phyloP scores from a whole-genome alignment of 1,140 invertebrate species.

The Gerris buenoi region DNA sequence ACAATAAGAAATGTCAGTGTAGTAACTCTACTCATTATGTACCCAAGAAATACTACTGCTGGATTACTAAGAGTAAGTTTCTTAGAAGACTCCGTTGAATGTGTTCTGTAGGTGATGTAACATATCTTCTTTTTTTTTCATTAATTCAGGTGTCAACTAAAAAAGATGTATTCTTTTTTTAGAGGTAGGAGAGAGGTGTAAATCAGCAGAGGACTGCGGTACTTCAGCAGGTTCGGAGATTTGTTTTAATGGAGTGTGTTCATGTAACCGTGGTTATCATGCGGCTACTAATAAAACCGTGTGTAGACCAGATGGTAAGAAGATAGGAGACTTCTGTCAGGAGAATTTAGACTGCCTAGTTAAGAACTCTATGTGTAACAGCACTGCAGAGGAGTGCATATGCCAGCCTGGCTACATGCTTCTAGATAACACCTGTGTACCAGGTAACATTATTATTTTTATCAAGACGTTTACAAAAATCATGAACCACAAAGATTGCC shows the following conservation, averaged over 20 bases:
- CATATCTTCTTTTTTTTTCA: too few relatives aligned
- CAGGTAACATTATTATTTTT: not conserved
- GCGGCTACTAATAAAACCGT: not conserved
- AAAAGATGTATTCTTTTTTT: too few relatives aligned
- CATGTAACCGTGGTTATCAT: not conserved
- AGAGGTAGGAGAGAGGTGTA: not conserved
- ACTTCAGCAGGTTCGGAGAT: not conserved
- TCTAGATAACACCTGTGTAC: not conserved
- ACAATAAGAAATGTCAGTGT: constrained; percentile 20
- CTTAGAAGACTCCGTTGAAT: too few relatives aligned
- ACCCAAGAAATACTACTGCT: constrained; percentile 23
- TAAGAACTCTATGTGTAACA: not conserved
- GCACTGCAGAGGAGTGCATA: not conserved
- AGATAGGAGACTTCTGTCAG: not conserved
- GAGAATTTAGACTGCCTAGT: not conserved
- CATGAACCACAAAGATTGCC: too few relatives aligned
- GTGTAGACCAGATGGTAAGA: not conserved
- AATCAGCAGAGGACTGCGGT: not conserved
- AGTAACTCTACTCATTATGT: constrained; percentile 21
- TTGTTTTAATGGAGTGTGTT: not conserved
- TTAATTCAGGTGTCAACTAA: too few relatives aligned
- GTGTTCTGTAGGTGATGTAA: too few relatives aligned
- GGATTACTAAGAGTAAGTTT: constrained; percentile 20
- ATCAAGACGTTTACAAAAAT: too few relatives aligned
- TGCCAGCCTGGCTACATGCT: not conserved